Evolutionary conservation across 1,140 invertebrate species (phyloP).

Genomic region (Zaprionus gabonicus): DNA sequence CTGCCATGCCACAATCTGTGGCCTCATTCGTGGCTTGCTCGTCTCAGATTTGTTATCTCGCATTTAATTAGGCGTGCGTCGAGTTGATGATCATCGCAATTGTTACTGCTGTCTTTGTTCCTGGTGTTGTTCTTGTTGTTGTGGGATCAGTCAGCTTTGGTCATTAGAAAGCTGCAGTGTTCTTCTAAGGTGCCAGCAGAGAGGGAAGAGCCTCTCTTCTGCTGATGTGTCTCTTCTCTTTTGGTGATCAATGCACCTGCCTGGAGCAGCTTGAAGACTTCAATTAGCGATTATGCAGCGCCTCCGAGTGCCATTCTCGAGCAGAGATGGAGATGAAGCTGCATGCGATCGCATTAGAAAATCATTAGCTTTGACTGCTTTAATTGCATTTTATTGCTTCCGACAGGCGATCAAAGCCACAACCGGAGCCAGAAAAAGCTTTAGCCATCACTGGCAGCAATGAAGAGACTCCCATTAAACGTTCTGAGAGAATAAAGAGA

Average conservation of each 20-base stretch:
- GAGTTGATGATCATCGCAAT: conserved; percentile 53
- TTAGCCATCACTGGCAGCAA: neutral
- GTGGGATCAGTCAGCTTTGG: conserved; percentile 49
- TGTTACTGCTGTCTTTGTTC: conserved; percentile 5
- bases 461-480: conserved; percentile 20
- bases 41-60: conserved; percentile 64
- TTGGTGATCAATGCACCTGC: conserved; percentile 56
- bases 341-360: conserved; percentile 61
- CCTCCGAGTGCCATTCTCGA: conserved; percentile 47
- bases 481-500: conserved; percentile 26
- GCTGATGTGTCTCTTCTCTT: conserved; percentile 39
- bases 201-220: conserved; percentile 17
- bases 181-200: conserved; percentile 22
- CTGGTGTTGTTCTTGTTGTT: neutral
- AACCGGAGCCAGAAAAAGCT: conserved; percentile 35
- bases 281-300: conserved; percentile 53
- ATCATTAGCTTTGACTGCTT: conserved; percentile 53
- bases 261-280: conserved; percentile 29
- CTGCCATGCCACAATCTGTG: conserved; percentile 55
- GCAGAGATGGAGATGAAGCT: conserved; percentile 42
- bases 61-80: conserved; percentile 77
- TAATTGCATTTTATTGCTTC: conserved; percentile 75
- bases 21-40: conserved; percentile 58
- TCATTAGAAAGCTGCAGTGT: conserved; percentile 67
- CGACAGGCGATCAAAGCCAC: conserved; percentile 41